phyloP scores from a whole-genome alignment of 2,113 vertebrate species.

The Pseudolaguvia tuberculata region DNA sequence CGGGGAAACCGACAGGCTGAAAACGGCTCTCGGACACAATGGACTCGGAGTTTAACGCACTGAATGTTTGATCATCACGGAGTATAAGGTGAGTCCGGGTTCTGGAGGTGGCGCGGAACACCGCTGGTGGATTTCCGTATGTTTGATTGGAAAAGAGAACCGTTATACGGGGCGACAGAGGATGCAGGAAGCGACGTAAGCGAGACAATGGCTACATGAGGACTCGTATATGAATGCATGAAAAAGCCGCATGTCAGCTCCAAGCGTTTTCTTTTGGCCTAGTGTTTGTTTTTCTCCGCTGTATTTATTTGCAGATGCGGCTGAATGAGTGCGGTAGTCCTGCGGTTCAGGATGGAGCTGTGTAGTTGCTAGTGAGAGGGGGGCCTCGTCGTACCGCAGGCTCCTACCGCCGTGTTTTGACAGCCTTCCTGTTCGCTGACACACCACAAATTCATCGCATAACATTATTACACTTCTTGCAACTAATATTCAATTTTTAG shows the following conservation, averaged over 20 bases:
- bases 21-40: conserved; percentile 51
- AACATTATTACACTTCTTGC: not conserved
- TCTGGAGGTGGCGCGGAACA: no score
- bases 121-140: not conserved
- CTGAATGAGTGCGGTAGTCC: not conserved
- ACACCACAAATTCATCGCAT: not conserved
- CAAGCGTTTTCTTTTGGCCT: not conserved
- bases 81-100: conserved; percentile 37
- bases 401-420: conserved; percentile 46
- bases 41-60: conserved; percentile 38
- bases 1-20: conserved; percentile 60
- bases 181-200: conserved; percentile 53
- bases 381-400: conserved; percentile 47
- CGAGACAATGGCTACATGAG: conserved; percentile 40
- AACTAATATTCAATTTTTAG: not conserved
- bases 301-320: not conserved
- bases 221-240: not conserved
- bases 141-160: conserved; percentile 31
- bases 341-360: conserved; percentile 17
- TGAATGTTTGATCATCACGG: conserved; percentile 38
- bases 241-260: conserved; percentile 1
- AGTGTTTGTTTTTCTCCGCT: not conserved
- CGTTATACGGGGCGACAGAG: conserved; percentile 39
- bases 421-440: conserved; percentile 14
- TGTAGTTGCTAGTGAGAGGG: conserved; percentile 29